phyloP scores from a whole-genome alignment of 2,888 invertebrate genomes.

The Polyploca ridens region DNA sequence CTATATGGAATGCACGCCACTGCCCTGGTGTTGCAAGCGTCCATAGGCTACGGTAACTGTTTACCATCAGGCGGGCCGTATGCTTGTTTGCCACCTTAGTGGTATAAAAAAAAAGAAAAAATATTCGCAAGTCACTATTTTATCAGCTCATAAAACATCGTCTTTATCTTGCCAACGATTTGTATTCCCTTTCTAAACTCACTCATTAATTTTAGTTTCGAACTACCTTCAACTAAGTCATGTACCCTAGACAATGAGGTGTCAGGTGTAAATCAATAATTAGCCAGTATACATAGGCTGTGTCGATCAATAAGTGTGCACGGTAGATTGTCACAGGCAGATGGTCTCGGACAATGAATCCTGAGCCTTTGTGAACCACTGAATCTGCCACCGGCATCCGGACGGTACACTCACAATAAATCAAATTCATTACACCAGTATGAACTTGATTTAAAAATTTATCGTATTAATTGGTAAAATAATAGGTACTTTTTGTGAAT shows the following conservation, averaged over 20 bases:
- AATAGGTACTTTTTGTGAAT: too few species aligned
- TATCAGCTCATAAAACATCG: too few species aligned
- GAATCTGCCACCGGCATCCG: constrained; percentile 9
- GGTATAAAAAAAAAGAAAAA: too few species aligned
- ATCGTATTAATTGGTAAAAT: not conserved
- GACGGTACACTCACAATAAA: constrained; percentile 27
- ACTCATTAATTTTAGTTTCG: too few species aligned
- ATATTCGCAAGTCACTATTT: too few species aligned
- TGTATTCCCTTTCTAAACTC: too few species aligned
- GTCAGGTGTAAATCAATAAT: not conserved
- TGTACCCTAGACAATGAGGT: not conserved
- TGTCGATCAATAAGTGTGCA: not conserved
- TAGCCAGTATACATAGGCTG: not conserved
- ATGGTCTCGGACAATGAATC: constrained; percentile 31
- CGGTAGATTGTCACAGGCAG: constrained; percentile 34
- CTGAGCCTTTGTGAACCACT: constrained; percentile 32
- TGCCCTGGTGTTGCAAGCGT: too few species aligned
- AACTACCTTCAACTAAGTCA: not conserved
- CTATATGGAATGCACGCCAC: too few species aligned
- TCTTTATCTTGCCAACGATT: too few species aligned
- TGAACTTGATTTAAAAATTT: not conserved
- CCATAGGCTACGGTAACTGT: too few species aligned
- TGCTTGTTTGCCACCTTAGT: too few species aligned
- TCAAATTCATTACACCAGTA: constrained; percentile 25
- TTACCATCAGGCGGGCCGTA: too few species aligned